Conservation (phyloP, 2,888 invertebrate species). For the Ariolimax columbianus region DNA sequence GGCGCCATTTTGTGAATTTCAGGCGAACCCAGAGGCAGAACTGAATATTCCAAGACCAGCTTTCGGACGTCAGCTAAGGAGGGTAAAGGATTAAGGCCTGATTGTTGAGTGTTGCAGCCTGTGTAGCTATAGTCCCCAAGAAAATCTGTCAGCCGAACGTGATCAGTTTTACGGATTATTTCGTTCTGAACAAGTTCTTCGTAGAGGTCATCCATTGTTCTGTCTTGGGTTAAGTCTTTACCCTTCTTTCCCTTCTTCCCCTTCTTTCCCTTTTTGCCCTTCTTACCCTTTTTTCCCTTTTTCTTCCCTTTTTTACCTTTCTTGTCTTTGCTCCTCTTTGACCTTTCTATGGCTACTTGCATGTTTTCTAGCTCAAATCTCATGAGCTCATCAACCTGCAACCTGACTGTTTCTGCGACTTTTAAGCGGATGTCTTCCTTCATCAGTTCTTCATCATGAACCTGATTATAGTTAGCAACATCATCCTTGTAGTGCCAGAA, state of each 20-base stretch:
- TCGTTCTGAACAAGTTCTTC: slow-evolving; percentile 31
- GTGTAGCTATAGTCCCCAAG: slow-evolving; percentile 39
- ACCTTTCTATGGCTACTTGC: slow-evolving; percentile 81
- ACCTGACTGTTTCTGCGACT: slow-evolving; percentile 60
- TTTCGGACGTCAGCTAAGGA: slow-evolving; percentile 39
- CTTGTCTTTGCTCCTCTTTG: background rate
- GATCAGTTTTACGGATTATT: slow-evolving; percentile 12
- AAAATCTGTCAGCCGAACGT: slow-evolving; percentile 6
- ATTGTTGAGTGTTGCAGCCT: slow-evolving; percentile 18
- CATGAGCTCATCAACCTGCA: slow-evolving; percentile 85
- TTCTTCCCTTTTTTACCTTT: background rate
- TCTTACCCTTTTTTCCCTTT: slow-evolving; percentile 10
- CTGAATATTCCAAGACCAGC: slow-evolving; percentile 30
- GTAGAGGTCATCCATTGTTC: slow-evolving; percentile 41
- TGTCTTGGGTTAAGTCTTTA: slow-evolving; percentile 37
- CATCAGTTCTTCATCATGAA: slow-evolving; percentile 34
- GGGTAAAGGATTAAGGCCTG: slow-evolving; percentile 32
- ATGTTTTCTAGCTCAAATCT: slow-evolving; percentile 82
- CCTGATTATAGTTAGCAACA: slow-evolving; percentile 22
- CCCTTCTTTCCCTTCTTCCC: slow-evolving; percentile 12
- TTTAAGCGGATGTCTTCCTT: slow-evolving; percentile 33
- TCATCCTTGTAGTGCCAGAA: slow-evolving; percentile 50
- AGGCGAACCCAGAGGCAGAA: slow-evolving; percentile 31
- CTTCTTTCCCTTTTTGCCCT: background rate
- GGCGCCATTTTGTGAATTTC: slow-evolving; percentile 34